phyloP scores from a whole-genome alignment of 2,797 vertebrate genomes.

The Sebastes goodei region DNA sequence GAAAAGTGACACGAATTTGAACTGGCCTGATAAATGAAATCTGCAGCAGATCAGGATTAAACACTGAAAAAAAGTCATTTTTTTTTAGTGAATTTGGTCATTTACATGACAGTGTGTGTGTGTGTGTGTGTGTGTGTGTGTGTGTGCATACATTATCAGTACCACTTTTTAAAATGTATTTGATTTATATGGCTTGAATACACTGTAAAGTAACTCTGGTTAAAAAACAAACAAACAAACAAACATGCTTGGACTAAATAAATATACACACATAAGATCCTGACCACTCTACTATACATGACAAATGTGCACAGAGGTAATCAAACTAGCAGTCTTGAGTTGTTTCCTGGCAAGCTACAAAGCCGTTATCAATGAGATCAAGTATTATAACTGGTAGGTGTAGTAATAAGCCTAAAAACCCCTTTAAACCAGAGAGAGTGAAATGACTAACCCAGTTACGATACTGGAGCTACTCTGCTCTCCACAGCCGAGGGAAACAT shows the following conservation, averaged over 20 bases:
- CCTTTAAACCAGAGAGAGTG: slow-evolving; percentile 13
- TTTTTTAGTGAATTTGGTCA: slow-evolving; percentile 14
- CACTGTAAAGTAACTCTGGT: not conserved
- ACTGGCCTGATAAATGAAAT: not conserved
- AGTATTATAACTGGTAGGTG: slow-evolving; percentile 17
- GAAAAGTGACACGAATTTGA: not conserved
- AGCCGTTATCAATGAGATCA: slow-evolving; percentile 20
- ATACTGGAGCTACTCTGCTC: slow-evolving; percentile 37
- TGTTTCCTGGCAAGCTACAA: slow-evolving; percentile 49
- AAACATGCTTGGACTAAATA: slow-evolving; percentile 9
- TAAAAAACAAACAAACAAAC: not conserved
- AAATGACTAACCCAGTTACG: slow-evolving; percentile 14
- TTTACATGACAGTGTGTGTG: not conserved
- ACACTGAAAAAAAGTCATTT: not conserved
- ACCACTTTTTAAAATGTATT: slow-evolving; percentile 24
- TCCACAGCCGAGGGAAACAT: not conserved
- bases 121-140: not conserved
- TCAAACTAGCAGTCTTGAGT: slow-evolving; percentile 16
- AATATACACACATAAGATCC: slow-evolving; percentile 10
- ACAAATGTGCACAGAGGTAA: slow-evolving; percentile 19
- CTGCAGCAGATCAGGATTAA: slow-evolving; percentile 7
- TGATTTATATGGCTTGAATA: slow-evolving; percentile 59
- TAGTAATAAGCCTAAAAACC: slow-evolving; percentile 7
- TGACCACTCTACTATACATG: not conserved
- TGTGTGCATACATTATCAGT: slow-evolving; percentile 13